Evolutionary conservation across 1,140 invertebrate genomes (phyloP), one percentile per base, ranked within the genome.

Genomic region (Sminthurides bifidus): DNA sequence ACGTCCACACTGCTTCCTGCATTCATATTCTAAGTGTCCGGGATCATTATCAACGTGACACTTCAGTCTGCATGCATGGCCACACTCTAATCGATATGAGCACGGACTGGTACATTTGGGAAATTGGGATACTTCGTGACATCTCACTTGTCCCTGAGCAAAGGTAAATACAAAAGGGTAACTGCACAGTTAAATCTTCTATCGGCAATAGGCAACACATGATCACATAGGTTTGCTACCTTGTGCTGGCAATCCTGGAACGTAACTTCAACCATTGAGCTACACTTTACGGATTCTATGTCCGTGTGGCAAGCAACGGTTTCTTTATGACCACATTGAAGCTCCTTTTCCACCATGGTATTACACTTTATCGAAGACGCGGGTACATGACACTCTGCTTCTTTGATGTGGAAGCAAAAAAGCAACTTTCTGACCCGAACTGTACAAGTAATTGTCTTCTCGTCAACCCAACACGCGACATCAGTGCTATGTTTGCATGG

Each of bases 41-140:
- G 63, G 59, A 52, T 64, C 59, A 14, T 57, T 33, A 1, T 45
- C 43, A 24, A 38, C 30, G 30, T 64, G 63, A 37, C 63, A 64
- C 17, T 41, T 29, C 31, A 54, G 50, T 2, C 33, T 51, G 48
- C 63, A 64, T 3, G 57, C 45, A 52, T 64, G 63, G 10, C 63
- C 63, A 44, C 63, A 64, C 0, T 26, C 1, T 3, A 64, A 33
- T 6, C 63, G 49, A 15, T 35, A 46, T 2, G 48, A 30, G 23
- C 63, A 64, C 15, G 38, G 30, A 23, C 23, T 38, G 31, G 43
- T 49, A 41, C 63, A 64, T 23, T 38, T 26, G 24, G 33, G 2
- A 59, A 12, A 17, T 23, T 29, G 4, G 26, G 27, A 21, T 61
- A 45, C 15, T 43, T 48, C 6, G 26, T 21, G 10, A 49, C 19